Percentiles rank a stretch among this genome's conserved stretches.
phyloP scores from a whole-genome alignment of 2,797 vertebrate genomes.

The Xerus rutilus region DNA sequence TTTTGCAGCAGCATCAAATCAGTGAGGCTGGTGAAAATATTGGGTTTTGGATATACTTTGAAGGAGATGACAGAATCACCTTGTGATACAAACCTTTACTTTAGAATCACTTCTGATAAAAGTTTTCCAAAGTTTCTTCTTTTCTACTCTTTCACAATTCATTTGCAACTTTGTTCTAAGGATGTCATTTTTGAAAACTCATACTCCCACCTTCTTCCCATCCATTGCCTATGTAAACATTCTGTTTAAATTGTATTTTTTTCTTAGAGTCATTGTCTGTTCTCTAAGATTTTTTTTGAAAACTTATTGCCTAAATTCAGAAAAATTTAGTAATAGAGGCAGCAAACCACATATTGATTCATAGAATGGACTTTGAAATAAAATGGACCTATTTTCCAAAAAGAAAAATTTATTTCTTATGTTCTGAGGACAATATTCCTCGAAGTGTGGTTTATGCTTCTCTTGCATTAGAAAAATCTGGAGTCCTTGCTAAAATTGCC shows the following conservation, averaged over 20 bases:
- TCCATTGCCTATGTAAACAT: not conserved
- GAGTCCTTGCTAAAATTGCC: not conserved
- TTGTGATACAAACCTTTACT: not conserved
- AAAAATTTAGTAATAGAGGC: no score
- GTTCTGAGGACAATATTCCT: not conserved
- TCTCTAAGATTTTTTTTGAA: not conserved
- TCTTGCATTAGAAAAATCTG: not conserved
- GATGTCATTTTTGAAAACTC: not conserved
- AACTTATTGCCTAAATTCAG: no score
- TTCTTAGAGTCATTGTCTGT: not conserved
- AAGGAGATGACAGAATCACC: not conserved
- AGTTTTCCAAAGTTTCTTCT: not conserved
- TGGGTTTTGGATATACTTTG: not conserved
- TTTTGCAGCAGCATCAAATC: not conserved
- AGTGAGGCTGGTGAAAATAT: not conserved
- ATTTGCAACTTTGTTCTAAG: not conserved
- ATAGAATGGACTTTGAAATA: no score
- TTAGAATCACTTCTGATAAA: not conserved
- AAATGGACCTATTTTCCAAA: no score
- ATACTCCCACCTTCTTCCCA: not conserved
- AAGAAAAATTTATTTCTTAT: not conserved
- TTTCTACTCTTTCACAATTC: not conserved
- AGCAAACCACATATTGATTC: no score
- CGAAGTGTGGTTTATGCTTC: not conserved
- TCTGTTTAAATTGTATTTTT: not conserved